phyloP scores from a whole-genome alignment of 2,113 vertebrate genomes.

The Pangasianodon gigas region DNA sequence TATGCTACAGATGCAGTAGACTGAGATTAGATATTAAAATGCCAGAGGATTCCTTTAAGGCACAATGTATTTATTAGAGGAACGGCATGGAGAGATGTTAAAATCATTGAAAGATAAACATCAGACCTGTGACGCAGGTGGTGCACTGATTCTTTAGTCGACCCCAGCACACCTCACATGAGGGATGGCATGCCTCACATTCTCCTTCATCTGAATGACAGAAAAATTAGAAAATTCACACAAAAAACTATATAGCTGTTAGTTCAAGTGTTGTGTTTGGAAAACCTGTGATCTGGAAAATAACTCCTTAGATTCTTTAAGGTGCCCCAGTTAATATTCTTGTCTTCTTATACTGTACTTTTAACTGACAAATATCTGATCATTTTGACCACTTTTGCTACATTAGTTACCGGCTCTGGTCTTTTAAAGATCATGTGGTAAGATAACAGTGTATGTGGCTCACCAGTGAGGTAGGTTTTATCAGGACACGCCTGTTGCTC shows the following conservation, averaged over 20 bases:
- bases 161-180: slow-evolving; percentile 71
- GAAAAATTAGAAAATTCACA: background rate
- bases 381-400: background rate
- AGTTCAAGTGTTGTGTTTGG: background rate
- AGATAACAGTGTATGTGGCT: slow-evolving; percentile 47
- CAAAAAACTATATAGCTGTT: background rate
- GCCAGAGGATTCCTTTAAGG: background rate
- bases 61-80: background rate
- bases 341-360: background rate
- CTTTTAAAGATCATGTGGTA: background rate
- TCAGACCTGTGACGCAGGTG: slow-evolving; percentile 67
- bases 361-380: background rate
- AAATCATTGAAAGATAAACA: background rate
- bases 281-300: background rate
- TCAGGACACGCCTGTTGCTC: slow-evolving; percentile 55
- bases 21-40: background rate
- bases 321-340: background rate
- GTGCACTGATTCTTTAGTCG: slow-evolving; percentile 65
- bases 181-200: slow-evolving; percentile 69
- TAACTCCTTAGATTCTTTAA: background rate
- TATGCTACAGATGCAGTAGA: background rate
- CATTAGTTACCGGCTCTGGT: background rate
- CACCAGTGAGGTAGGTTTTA: slow-evolving; percentile 78
- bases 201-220: slow-evolving; percentile 62
- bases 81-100: background rate